Percentiles rank a stretch among this genome's conserved stretches.
phyloP scores from a whole-genome alignment of 2,113 vertebrate species.

The Colaptes auratus region DNA sequence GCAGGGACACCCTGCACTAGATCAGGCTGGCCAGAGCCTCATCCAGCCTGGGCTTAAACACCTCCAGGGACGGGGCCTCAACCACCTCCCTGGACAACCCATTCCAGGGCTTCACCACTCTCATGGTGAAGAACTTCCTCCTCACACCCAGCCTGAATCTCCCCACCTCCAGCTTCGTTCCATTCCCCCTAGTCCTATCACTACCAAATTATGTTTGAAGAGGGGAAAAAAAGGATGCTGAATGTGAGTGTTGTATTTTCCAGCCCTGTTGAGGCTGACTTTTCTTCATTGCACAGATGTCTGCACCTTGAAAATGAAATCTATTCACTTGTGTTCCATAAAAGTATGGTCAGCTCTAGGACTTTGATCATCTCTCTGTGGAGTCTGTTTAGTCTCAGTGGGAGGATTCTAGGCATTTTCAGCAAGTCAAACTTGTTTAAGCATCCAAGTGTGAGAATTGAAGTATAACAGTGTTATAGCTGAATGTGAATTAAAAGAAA shows the following conservation, averaged over 20 bases:
- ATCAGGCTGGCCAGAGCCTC: too few species aligned
- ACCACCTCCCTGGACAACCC: too few species aligned
- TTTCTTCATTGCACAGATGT: neutral
- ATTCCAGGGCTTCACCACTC: too few species aligned
- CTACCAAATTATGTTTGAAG: neutral
- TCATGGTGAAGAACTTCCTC: too few species aligned
- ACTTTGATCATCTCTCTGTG: neutral
- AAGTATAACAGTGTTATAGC: neutral
- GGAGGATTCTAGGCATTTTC: neutral
- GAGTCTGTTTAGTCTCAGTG: neutral
- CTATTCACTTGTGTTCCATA: neutral
- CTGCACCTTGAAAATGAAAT: neutral
- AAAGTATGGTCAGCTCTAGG: neutral
- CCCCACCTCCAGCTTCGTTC: too few species aligned
- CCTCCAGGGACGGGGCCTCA: too few species aligned
- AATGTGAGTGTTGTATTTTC: neutral
- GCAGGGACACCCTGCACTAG: too few species aligned
- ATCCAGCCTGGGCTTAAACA: too few species aligned
- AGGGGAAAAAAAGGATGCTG: neutral
- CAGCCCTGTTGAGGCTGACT: neutral
- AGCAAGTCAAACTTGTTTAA: neutral
- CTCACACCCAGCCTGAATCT: too few species aligned
- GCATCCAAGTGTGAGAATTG: neutral
- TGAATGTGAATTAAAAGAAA: neutral
- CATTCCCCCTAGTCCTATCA: too few species aligned